Base-by-base conservation (phyloP, 2,888 invertebrate genomes). In the Artemia sinica region DNA sequence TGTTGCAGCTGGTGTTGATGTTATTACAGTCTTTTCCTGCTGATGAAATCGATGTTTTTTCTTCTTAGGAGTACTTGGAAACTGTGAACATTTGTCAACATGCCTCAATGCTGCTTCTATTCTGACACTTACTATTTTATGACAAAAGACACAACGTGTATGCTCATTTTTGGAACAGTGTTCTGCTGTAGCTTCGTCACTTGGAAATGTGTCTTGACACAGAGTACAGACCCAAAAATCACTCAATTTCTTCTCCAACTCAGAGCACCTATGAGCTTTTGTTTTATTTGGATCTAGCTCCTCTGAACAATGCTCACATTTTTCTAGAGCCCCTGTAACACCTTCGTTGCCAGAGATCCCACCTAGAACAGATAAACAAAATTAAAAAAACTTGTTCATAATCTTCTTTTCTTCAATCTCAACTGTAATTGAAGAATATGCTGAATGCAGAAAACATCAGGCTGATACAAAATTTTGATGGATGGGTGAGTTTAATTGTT, bases 131-230 rank as follows among this genome's bases (percentile, higher is more conserved):
- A 67, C 18, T 8, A 50, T n/a, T 9, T 51, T 49, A 41, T 67
- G 50, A 50, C 67, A 67, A 50, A 50, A 51, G 51, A 13, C 12
- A 14, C 67, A 67, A n/a, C 52, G 67, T n/a, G 50, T n/a, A 50
- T 67, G 67, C 28, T 67, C 67, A 28, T 51, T 28, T 67, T n/a
- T 41, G 10, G 51, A 51, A 14, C 49, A 50, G 51, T 67, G 67
- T 28, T 14, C 18, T 14, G 50, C 50, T n/a, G 50, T 41, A 12
- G 13, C 50, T 14, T 49, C 67, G 5, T 51, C 67, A 50, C 41
- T 51, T 8, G 67, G n/a, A 18, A 50, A 67, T n/a, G 50, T 67
- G 50, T 67, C 67, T 18, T 67, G 50, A 6, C 67, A 67, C 14
- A 50, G 67, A 10, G 41, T 49, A 51, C 67, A 67, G 14, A 50